These are phyloP conservation scores for Propithecus deckenii DNA, from an alignment of 2,797 vertebrate genomes.

Conservation along the genomic window DNA sequence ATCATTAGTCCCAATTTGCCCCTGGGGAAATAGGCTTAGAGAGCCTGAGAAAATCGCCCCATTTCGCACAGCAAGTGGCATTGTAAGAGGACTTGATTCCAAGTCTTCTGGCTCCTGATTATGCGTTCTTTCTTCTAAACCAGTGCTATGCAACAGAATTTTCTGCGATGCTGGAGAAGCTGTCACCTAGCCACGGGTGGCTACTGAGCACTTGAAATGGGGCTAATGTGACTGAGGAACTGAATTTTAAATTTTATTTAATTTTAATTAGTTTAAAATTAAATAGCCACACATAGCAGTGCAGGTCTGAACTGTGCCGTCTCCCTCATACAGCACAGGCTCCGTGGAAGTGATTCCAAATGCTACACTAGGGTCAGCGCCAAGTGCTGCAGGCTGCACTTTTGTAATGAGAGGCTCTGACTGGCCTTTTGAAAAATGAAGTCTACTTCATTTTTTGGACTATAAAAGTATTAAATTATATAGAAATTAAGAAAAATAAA, in stretches of 20 bases:
- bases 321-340: neutral
- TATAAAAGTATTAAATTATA: slow-evolving; percentile 9
- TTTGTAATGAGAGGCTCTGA: neutral
- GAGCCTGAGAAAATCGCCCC: neutral
- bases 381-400: neutral
- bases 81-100: neutral
- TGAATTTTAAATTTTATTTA: neutral
- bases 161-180: neutral
- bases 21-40: neutral
- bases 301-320: neutral
- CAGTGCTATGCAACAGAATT: neutral
- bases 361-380: neutral
- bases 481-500: neutral
- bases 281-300: neutral
- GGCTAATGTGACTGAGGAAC: neutral
- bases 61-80: neutral
- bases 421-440: neutral
- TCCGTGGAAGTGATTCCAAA: neutral
- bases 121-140: neutral
- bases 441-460: neutral
- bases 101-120: neutral
- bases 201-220: neutral
- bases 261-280: neutral
- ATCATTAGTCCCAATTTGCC: neutral
- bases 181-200: neutral